Base-by-base conservation (phyloP, 2,797 vertebrate species). In the Rhinichthys osculus region DNA sequence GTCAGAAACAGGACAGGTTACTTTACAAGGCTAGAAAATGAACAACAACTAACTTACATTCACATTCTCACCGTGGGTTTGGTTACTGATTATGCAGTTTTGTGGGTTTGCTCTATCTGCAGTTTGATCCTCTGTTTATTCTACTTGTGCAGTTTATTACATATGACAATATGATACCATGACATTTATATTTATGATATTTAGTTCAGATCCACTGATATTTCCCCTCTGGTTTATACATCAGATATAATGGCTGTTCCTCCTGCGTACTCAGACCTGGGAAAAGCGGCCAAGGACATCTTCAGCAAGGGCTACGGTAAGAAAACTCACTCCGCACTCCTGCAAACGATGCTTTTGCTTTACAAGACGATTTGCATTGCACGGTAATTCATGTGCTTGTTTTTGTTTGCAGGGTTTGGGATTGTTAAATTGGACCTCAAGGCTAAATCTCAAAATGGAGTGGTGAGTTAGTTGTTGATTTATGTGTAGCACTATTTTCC, bases 281-380 rank as follows among this genome's bases (percentile, higher is more conserved):
- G 98, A 89, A 99, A 99, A 91, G 90, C 97, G 77, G 97, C 97
- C 92, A 97, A 97, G 93, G 98, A 99, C 91, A 94, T 99, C 76
- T 99, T 99, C 92, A 98, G 96, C 93, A 99, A 99, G 90, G 97
- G 98, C 90, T 99, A 98, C 78, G 97, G 98, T 99, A 89, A 96
- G 96, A 7, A 14, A 35, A 4, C 38, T 42, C 23, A 23, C 21
- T 23, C 9, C 17, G 7, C 44, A 1, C 44, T 33, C 9, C 23
- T 35, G 27, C 21, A 78, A 50, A 57, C 16, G 1, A 7, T 13
- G 17, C 59, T 64, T 62, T 30, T 40, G 30, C n/a, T 14, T 80
- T 47, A 40, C 5, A 16, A 67, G 17, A 44, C 7, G 0, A 4
- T 0, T 27, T 13, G 47, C 30, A 30, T 66, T 69, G 6, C 3